Percentiles rank a stretch among this genome's conserved stretches.
Evolutionary conservation across 53 echinoderm and acorn worm genomes (phyloP).

Genomic region (Zoroaster sp.): DNA sequence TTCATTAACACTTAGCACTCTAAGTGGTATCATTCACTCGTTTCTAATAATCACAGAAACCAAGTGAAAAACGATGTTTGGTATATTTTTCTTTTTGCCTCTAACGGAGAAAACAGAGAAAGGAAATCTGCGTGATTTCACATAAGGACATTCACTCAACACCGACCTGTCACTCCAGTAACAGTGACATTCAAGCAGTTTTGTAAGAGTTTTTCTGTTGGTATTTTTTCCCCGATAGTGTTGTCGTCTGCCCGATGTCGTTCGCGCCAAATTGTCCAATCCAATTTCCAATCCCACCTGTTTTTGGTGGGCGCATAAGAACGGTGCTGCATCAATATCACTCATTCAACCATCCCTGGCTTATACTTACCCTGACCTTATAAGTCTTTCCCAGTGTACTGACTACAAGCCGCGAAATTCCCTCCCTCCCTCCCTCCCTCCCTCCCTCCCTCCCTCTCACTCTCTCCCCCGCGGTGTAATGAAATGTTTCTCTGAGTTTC

Average conservation of each 20-base stretch:
- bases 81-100: background rate
- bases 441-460: background rate
- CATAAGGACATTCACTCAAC: constrained; percentile 7
- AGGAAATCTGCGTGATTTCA: constrained; percentile 5
- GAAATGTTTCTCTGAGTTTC: background rate
- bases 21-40: constrained; percentile 27
- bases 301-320: too few relatives aligned
- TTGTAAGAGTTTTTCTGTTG: background rate
- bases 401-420: background rate
- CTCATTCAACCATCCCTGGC: background rate
- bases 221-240: background rate
- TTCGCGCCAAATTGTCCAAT: constrained; percentile 4
- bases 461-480: background rate
- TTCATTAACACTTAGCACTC: constrained; percentile 15
- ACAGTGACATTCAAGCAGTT: background rate
- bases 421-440: background rate
- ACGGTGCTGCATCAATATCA: background rate
- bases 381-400: background rate
- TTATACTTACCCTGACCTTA: background rate
- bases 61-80: constrained; percentile 7
- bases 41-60: background rate
- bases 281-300: constrained; percentile 2
- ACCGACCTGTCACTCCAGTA: background rate
- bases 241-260: background rate
- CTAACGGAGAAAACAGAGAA: background rate